These are phyloP conservation scores for Rotaria socialis DNA, from an alignment of 2,888 invertebrate species.

Conservation along the genomic window DNA sequence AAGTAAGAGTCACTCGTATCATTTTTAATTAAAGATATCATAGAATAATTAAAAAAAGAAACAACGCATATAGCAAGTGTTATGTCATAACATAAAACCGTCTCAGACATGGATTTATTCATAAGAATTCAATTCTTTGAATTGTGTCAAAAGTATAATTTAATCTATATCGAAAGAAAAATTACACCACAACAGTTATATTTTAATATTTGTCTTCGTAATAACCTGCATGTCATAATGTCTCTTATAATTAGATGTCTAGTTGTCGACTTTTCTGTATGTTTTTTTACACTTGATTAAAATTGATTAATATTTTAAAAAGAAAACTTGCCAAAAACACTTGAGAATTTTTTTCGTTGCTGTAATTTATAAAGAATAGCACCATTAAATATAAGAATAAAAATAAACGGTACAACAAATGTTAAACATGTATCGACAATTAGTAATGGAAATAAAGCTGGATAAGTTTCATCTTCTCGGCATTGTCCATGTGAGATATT, in stretches of 20 bases:
- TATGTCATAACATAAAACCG: too few relatives aligned
- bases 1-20: too few relatives aligned
- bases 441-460: conserved; percentile 30
- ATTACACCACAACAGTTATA: neutral
- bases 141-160: too few relatives aligned
- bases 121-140: too few relatives aligned
- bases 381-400: neutral
- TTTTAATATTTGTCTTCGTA: neutral
- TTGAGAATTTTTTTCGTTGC: neutral
- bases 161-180: neutral
- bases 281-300: too few relatives aligned
- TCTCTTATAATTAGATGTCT: neutral
- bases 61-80: too few relatives aligned
- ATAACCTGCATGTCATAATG: neutral
- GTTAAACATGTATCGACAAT: conserved; percentile 22
- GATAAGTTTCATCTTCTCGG: conserved; percentile 31
- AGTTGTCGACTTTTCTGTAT: too few relatives aligned
- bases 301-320: too few relatives aligned
- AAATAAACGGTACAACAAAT: conserved; percentile 9
- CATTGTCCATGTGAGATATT: neutral
- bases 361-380: conserved; percentile 5
- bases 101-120: too few relatives aligned
- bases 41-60: too few relatives aligned
- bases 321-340: neutral
- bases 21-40: too few relatives aligned